Percentiles rank a stretch among this genome's conserved stretches.
These are phyloP conservation scores for Thinocorus orbignyianus DNA, from an alignment of 2,113 vertebrate genomes.

Conservation along the genomic window DNA sequence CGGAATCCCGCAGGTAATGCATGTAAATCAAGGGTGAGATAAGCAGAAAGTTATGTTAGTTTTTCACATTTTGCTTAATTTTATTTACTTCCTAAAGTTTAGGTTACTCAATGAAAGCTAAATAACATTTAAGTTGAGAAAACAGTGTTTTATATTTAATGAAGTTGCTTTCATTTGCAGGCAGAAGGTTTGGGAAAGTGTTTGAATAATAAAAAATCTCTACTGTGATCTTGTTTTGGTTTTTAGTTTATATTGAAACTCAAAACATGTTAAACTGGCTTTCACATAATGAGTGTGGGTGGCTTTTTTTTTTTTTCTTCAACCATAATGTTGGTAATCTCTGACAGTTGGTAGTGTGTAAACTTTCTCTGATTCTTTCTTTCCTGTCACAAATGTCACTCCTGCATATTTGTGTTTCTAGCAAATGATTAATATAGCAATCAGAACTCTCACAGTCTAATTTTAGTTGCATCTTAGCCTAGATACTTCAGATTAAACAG, in stretches of 20 bases:
- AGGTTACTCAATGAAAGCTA: background rate
- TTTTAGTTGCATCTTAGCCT: background rate
- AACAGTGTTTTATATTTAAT: background rate
- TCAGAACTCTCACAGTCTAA: background rate
- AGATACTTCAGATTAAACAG: background rate
- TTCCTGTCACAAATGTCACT: background rate
- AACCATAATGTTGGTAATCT: background rate
- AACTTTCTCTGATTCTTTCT: background rate
- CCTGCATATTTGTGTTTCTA: background rate
- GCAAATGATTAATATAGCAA: background rate
- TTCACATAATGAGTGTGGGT: background rate
- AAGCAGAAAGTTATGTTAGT: background rate
- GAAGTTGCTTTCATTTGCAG: background rate
- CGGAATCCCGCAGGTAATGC: background rate
- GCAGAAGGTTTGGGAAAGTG: background rate
- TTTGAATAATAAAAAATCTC: background rate
- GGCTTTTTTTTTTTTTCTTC: background rate
- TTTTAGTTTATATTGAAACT: background rate
- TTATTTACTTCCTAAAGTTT: background rate
- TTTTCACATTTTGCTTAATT: background rate
- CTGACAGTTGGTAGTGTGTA: background rate
- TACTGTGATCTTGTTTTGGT: background rate
- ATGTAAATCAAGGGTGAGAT: background rate
- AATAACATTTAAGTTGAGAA: background rate
- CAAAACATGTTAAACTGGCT: background rate